Percentiles rank a stretch among this genome's conserved stretches.
Conservation (phyloP, 2,797 vertebrate genomes). For the Lagorchestes hirsutus region DNA sequence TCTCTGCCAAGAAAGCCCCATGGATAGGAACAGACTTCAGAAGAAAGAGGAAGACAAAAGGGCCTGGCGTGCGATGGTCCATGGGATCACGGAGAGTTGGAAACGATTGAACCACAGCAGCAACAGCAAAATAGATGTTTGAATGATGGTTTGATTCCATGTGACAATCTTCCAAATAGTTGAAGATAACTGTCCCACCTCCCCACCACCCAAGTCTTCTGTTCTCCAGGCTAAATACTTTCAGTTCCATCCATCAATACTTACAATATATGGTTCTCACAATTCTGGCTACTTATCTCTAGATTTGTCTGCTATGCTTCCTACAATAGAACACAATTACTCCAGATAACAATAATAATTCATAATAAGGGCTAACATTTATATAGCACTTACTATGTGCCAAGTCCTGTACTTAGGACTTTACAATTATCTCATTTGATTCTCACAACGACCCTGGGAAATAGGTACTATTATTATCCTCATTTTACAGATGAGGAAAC, state of each 20-base stretch:
- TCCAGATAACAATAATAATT: neutral
- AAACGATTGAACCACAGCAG: neutral
- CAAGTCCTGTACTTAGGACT: neutral
- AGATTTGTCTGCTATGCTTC: neutral
- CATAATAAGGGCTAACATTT: neutral
- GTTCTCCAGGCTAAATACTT: neutral
- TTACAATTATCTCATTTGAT: neutral
- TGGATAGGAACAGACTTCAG: too few species aligned
- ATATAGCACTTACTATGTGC: neutral
- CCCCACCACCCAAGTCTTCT: neutral
- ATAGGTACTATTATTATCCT: neutral
- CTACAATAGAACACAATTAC: neutral
- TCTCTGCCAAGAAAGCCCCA: neutral
- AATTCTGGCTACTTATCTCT: neutral
- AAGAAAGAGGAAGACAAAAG: neutral
- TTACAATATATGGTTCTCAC: neutral
- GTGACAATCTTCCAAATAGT: neutral
- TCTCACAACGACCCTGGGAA: neutral
- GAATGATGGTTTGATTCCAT: neutral
- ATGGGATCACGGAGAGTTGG: neutral
- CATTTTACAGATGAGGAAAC: neutral
- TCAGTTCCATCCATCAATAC: neutral
- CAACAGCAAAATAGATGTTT: neutral
- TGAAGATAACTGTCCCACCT: neutral
- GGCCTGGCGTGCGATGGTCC: neutral